Evolutionary conservation across 92 coral and sea anemone genomes (phyloP), one percentile per base, ranked within the genome.

Genomic region (Chrysogorgia sp.): DNA sequence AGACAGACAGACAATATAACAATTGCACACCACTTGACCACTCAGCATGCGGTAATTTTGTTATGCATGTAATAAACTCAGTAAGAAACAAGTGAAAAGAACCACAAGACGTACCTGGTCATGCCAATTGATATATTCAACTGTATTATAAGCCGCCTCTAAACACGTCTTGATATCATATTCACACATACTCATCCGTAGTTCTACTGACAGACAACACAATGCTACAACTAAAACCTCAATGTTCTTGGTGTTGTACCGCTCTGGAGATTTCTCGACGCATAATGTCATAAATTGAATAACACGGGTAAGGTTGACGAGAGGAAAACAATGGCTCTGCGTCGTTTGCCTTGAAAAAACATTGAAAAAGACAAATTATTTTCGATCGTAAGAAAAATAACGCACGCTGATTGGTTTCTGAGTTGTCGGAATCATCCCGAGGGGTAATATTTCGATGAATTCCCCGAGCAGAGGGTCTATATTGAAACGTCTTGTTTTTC

Each of bases 101-200:
- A n/a, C n/a, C 32, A 13, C 32, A 23, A 29, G 23, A 56, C 80
- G 14, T 33, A 93, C 98, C 97, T 91, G 86, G 22, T 89, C 94
- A 13, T 85, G 84, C 97, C 97, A 94, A 58, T 87, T 92, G 21
- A 69, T 75, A 24, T 69, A 80, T 19, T 90, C 91, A 74, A 91
- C 87, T 63, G 90, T 86, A 58, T 86, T 74, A 57, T 91, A 79
- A 40, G 81, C 59, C 20, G 91, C 96, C 43, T 85, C 88, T 76
- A 94, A 71, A 45, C 92, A 91, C 82, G 89, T 87, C 75, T 92
- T 90, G 41, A 94, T 63, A 61, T 94, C 98, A 82, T 89, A 88
- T 65, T 83, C 69, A 17, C 86, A 34, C 21, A 84, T 81, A 41
- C 87, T 91, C 64, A 94, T 77, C 57, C 98, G 82, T 9, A 88